Base-by-base conservation (phyloP, 2,113 vertebrate genomes). In the Lethenteron reissneri region DNA sequence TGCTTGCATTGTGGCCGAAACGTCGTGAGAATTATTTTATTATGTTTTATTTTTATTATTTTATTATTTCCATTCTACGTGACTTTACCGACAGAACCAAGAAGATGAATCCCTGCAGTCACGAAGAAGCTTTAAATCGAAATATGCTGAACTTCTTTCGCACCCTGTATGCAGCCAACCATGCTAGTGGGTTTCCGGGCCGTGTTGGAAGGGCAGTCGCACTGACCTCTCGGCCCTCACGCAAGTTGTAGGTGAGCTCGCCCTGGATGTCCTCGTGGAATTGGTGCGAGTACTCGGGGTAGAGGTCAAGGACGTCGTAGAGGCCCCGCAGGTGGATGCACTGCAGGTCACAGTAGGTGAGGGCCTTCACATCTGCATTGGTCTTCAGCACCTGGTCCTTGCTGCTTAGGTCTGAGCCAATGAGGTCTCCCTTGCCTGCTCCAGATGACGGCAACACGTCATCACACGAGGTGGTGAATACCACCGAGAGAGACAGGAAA, bases 321-420 rank as follows among this genome's bases (percentile, higher is more conserved):
- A 86, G 81, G 2, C 85, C 85, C 76, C 84, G 85, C 58, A 86
- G 80, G 76, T 82, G 84, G 80, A 86, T 84, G 75, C 85, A 85
- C 78, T 86, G 85, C 74, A 86, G 82, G 77, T 86, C 85, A 14
- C 85, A 86, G 79, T 86, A 86, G n/a, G 85, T 86, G 76, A 86
- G 77, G 1, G 85, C 83, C 73, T 86, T 85, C 62, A 86, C 85
- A 62, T 86, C 85, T 73, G 84, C 85, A 25, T 86, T 86, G 72
- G 85, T 86, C 79, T 86, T 86, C 70, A 86, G 85, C 78, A 85
- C 83, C 75, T 84, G 83, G 74, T 85, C 82, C 76, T 82, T 84
- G 1, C 82, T 83, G 73, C 85, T 80, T 1, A 80, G 83, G 80
- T 86, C 85, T 0, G 84, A 85, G 74, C 85, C 85, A 56, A 86